These are phyloP conservation scores for Karalla daura DNA, from an alignment of 2,797 vertebrate species.

Conservation along the genomic window DNA sequence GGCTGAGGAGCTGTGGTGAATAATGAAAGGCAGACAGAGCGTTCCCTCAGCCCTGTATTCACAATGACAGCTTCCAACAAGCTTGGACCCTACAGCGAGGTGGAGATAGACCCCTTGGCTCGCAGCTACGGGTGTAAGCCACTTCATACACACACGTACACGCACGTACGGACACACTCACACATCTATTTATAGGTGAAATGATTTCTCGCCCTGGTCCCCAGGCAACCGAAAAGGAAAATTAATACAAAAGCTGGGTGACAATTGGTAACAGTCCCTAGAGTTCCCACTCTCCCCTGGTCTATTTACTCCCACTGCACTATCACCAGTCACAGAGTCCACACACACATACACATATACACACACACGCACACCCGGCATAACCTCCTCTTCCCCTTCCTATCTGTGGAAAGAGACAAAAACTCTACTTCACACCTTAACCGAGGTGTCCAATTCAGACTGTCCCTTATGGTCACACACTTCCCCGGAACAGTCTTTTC, in stretches of 20 bases:
- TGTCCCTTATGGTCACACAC: constrained; percentile 79
- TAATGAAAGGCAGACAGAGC: constrained; percentile 61
- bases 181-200: constrained; percentile 74
- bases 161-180: constrained; percentile 31
- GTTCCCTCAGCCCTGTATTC: constrained; percentile 48
- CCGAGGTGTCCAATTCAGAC: constrained; percentile 84
- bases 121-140: constrained; percentile 52
- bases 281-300: constrained; percentile 63
- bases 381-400: constrained; percentile 47
- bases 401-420: constrained; percentile 72
- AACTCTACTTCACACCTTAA: constrained; percentile 85
- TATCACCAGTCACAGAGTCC: constrained; percentile 55
- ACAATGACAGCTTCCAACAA: constrained; percentile 38
- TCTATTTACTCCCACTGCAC: constrained; percentile 73
- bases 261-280: constrained; percentile 82
- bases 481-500: constrained; percentile 67
- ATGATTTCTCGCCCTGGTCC: constrained; percentile 73
- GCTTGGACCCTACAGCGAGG: constrained; percentile 45
- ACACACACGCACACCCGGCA: constrained; percentile 58
- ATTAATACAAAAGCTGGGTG: constrained; percentile 81
- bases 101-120: constrained; percentile 51
- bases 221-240: constrained; percentile 69
- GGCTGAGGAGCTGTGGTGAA: constrained; percentile 49
- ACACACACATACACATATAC: too few relatives aligned
- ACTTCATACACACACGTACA: constrained; percentile 21